These are phyloP conservation scores for Euphydryas editha DNA, from an alignment of 2,888 invertebrate genomes.

Conservation along the genomic window DNA sequence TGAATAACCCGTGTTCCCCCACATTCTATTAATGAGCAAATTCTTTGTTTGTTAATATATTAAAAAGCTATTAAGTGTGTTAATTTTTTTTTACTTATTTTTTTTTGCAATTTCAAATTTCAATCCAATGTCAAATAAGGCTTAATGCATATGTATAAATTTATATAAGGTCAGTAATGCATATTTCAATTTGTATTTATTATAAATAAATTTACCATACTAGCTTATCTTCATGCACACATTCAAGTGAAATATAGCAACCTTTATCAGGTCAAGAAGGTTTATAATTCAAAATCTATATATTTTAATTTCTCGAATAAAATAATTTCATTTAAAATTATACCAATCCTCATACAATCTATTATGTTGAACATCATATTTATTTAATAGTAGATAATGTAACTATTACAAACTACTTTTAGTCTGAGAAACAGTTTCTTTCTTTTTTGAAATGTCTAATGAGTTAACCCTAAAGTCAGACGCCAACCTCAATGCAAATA, in stretches of 20 bases:
- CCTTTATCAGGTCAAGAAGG: constrained; percentile 12
- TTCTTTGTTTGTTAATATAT: no score
- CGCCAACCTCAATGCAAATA: constrained; percentile 8
- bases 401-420: no score
- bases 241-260: constrained; percentile 15
- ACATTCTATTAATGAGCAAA: no score
- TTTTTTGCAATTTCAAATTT: neutral
- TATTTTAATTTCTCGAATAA: neutral
- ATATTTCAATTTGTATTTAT: constrained; percentile 8
- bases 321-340: neutral
- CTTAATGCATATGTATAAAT: neutral
- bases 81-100: neutral
- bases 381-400: neutral
- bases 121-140: neutral
- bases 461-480: neutral
- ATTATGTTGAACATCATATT: neutral
- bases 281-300: constrained; percentile 6
- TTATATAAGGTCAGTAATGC: constrained; percentile 5
- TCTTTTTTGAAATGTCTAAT: neutral
- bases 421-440: no score
- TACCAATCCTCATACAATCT: neutral
- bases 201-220: constrained; percentile 15
- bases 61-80: no score
- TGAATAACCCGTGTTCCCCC: neutral
- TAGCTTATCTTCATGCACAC: constrained; percentile 17